These are phyloP conservation scores for Tupaia chinensis DNA, from an alignment of 2,113 vertebrate species.

Conservation along the genomic window DNA sequence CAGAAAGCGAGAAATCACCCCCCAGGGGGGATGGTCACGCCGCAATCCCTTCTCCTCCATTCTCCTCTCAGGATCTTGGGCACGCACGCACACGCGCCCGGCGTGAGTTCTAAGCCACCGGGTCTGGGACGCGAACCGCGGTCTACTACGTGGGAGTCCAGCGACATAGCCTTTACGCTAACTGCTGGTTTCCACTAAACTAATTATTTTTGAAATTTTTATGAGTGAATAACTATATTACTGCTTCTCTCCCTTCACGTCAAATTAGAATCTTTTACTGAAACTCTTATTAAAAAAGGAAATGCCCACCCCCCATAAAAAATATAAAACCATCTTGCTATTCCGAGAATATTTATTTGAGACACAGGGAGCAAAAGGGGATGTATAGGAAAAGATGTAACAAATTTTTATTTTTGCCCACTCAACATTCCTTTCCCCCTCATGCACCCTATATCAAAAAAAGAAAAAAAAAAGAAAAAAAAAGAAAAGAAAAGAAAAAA, in stretches of 20 bases:
- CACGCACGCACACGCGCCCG: too few relatives aligned
- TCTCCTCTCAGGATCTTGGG: too few relatives aligned
- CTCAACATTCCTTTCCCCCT: not conserved
- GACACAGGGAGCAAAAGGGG: not conserved
- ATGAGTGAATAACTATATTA: not conserved
- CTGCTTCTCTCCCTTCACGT: not conserved
- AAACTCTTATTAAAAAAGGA: not conserved
- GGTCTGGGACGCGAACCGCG: too few relatives aligned
- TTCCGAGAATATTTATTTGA: not conserved
- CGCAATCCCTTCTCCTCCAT: too few relatives aligned
- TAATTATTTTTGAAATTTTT: not conserved
- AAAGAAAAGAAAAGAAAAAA: too few relatives aligned
- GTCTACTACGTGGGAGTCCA: too few relatives aligned
- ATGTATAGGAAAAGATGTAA: not conserved
- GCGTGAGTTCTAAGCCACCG: too few relatives aligned
- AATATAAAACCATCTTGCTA: not conserved
- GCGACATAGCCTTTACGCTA: too few relatives aligned
- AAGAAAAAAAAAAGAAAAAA: too few relatives aligned
- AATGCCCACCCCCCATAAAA: not conserved
- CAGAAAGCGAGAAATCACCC: too few relatives aligned
- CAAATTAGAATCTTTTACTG: not conserved
- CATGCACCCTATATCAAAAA: too few relatives aligned
- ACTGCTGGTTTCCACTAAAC: not conserved
- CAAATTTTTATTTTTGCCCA: not conserved
- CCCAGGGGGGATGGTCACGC: too few relatives aligned